Percentiles rank a stretch among this genome's conserved stretches.
Evolutionary conservation across 2,113 vertebrate species (phyloP).

Genomic region (Oryzias melastigma): DNA sequence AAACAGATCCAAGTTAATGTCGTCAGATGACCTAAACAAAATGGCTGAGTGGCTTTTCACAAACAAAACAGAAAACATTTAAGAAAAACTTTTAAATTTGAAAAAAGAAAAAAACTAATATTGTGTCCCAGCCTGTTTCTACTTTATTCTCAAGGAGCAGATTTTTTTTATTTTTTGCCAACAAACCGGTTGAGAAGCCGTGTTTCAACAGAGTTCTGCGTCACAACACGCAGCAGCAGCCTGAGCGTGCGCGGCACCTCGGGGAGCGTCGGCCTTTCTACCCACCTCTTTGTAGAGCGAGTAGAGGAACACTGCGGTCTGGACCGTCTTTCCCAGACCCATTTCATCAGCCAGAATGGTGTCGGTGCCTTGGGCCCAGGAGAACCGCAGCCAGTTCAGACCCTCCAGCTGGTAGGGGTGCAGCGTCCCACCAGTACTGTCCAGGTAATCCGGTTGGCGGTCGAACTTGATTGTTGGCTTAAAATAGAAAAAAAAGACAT

Average conservation of each 20-base stretch:
- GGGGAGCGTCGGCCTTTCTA: not conserved
- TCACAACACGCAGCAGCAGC: not conserved
- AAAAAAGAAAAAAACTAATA: not conserved
- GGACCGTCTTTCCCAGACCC: conserved; percentile 96
- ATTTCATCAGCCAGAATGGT: conserved; percentile 98
- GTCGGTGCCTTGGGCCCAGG: conserved; percentile 97
- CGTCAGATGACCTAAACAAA: conserved; percentile 61
- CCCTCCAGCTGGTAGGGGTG: conserved; percentile 98
- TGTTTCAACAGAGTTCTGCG: rapidly evolving
- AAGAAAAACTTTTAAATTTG: not conserved
- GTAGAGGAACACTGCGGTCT: conserved; percentile 96
- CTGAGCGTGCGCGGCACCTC: not conserved
- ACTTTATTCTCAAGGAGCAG: not conserved
- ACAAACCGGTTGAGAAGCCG: not conserved
- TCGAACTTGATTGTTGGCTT: conserved; percentile 98
- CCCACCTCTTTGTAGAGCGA: conserved; percentile 96
- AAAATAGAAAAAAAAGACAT: not conserved
- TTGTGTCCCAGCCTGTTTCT: too few species aligned
- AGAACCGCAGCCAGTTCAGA: conserved; percentile 96
- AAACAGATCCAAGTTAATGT: conserved; percentile 46
- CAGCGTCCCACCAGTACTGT: conserved; percentile 88
- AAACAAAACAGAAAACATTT: not conserved
- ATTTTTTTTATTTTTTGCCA: not conserved
- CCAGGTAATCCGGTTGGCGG: conserved; percentile 91
- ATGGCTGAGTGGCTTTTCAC: conserved; percentile 55